Evolutionary conservation across 2,888 invertebrate genomes (phyloP).

Genomic region (Sminthurinus aureus): DNA sequence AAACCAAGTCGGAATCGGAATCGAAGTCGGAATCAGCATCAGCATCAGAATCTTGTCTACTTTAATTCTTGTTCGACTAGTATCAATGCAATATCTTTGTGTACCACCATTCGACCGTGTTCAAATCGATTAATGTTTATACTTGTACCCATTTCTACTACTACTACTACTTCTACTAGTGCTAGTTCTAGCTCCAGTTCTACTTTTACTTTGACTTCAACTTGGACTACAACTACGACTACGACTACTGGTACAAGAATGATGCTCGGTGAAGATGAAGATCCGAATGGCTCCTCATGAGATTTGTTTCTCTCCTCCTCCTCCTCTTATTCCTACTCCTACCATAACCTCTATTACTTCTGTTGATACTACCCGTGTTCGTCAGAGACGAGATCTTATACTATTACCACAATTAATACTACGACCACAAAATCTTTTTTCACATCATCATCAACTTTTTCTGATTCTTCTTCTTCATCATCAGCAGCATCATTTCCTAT

Average conservation of each 20-base stretch:
- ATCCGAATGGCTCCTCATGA: conserved; percentile 38
- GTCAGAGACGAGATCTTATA: not conserved
- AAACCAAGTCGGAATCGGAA: not conserved
- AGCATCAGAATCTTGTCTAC: not conserved
- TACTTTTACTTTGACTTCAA: too few relatives aligned
- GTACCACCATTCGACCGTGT: conserved; percentile 32
- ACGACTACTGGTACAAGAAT: conserved; percentile 6
- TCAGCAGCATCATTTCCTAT: not conserved
- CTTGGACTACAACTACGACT: not conserved
- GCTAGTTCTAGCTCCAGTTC: not conserved
- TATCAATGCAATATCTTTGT: conserved; percentile 22
- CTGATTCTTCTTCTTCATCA: not conserved
- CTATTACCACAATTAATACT: not conserved
- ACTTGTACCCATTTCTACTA: too few relatives aligned
- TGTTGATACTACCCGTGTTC: not conserved
- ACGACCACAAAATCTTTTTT: not conserved
- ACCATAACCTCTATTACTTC: not conserved
- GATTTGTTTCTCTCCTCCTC: conserved; percentile 25
- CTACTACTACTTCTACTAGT: not conserved
- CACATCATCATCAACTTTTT: not conserved
- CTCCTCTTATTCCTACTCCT: not conserved
- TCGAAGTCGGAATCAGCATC: not conserved
- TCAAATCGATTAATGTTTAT: conserved; percentile 29
- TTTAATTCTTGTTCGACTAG: not conserved
- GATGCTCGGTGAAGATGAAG: conserved; percentile 38